Conservation (phyloP, 1,140 invertebrate genomes). For the Danaus melanippus region DNA sequence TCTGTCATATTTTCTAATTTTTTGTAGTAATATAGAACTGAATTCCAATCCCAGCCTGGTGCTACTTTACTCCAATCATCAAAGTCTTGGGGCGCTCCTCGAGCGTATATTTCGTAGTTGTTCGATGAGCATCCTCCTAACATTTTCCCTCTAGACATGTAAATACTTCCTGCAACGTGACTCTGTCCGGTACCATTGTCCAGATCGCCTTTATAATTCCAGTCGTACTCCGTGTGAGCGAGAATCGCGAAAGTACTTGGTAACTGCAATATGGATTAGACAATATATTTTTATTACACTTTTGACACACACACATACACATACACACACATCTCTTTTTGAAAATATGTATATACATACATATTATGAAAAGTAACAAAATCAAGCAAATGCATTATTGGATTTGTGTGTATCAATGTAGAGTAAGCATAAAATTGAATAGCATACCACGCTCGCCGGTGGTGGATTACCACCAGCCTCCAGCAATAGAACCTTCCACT, state of each 20-base stretch:
- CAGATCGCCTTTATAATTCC: conserved; percentile 39
- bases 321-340: too few relatives aligned
- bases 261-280: conserved; percentile 31
- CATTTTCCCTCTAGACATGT: conserved; percentile 66
- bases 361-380: background rate
- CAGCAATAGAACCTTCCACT: conserved; percentile 82
- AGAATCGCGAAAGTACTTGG: conserved; percentile 43
- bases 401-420: background rate
- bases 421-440: conserved; percentile 1
- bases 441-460: conserved; percentile 40
- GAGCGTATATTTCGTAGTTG: conserved; percentile 86
- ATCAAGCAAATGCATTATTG: background rate
- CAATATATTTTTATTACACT: conserved; percentile 3
- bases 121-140: conserved; percentile 82
- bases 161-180: conserved; percentile 28
- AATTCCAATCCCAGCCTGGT: conserved; percentile 85
- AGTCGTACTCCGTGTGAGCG: conserved; percentile 44
- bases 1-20: conserved; percentile 57
- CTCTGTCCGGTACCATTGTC: conserved; percentile 36
- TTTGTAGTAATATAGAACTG: conserved; percentile 68
- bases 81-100: conserved; percentile 84
- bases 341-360: too few relatives aligned
- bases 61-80: conserved; percentile 77
- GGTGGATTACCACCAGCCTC: conserved; percentile 78
- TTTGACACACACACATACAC: too few relatives aligned